Base-by-base conservation (phyloP, 2,888 invertebrate species). In the Bellardia bayeri region DNA sequence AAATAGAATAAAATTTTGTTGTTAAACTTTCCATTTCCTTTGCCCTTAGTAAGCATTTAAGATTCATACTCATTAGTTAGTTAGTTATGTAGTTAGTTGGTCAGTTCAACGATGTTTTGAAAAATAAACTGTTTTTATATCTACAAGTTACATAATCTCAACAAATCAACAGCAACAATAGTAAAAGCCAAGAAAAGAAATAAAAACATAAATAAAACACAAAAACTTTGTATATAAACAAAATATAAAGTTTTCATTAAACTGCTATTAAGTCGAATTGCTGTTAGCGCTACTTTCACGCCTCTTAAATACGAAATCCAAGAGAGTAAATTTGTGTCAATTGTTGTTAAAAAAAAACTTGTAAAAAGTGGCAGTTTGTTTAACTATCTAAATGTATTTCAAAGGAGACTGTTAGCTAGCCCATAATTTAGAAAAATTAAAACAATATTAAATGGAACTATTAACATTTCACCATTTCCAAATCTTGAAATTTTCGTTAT, bases 131-230 rank as follows among this genome's bases (percentile, higher is more conserved):
- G 37, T 14, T 40, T 23, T 33, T 33, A 5, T 71, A 23, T 51
- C 58, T 75, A 58, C 33, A 33, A 40, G 66, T 85, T 85, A 78
- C 81, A 82, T 85, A 85, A 85, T 72, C 42, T 30, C 66, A 78
- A 72, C 81, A 78, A 85, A 76, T 61, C 76, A 49, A 33, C 71
- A 58, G 23, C 45, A 75, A 40, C 66, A 72, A 51, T 6, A 71
- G 23, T 16, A 76, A 82, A 66, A 66, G 49, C 56, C n/a, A 49
- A 37, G 37, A 79, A 74, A 74, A 54, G 40, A 58, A 82, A 79
- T 14, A 61, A 68, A 56, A 54, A 16, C 71, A 72, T 71, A 33
- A 54, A 37, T 61, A 72, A 58, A 72, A 58, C n/a, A 23, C 56
- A 63, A 75, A 51, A 66, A 58, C n/a, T 66, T 74, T 79, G 72